These are phyloP conservation scores for Cotesia chilonis DNA, from an alignment of 1,140 invertebrate genomes.

Conservation along the genomic window DNA sequence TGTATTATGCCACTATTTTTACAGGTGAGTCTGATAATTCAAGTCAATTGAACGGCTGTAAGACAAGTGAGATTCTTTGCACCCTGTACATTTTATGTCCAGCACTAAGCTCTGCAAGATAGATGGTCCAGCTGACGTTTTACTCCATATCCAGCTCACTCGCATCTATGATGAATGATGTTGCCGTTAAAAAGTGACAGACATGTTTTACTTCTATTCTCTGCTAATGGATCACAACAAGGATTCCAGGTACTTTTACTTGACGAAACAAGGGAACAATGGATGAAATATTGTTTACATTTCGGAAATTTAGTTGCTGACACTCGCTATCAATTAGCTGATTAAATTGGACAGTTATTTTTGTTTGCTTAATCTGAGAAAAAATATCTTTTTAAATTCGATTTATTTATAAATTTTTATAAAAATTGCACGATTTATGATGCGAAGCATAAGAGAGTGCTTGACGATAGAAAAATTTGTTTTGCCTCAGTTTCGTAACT, in stretches of 20 bases:
- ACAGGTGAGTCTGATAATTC: conserved; percentile 22
- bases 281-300: conserved; percentile 31
- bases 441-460: too few relatives aligned
- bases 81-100: conserved; percentile 38
- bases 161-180: conserved; percentile 54
- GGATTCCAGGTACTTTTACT: conserved; percentile 10
- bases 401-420: too few relatives aligned
- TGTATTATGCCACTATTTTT: not conserved
- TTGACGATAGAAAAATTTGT: too few relatives aligned
- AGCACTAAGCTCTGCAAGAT: conserved; percentile 53
- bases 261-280: conserved; percentile 34
- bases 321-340: not conserved
- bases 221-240: conserved; percentile 26
- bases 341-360: too few relatives aligned
- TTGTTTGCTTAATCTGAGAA: too few relatives aligned
- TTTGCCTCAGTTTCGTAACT: too few relatives aligned
- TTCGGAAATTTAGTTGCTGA: too few relatives aligned
- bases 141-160: conserved; percentile 41
- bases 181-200: conserved; percentile 54
- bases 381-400: too few relatives aligned
- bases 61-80: conserved; percentile 30
- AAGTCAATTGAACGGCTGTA: conserved; percentile 38
- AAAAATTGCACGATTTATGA: too few relatives aligned
- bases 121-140: conserved; percentile 48
- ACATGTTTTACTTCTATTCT: conserved; percentile 45